Conservation (phyloP, 2,797 vertebrate species). For the Halcyon leucocephala region DNA sequence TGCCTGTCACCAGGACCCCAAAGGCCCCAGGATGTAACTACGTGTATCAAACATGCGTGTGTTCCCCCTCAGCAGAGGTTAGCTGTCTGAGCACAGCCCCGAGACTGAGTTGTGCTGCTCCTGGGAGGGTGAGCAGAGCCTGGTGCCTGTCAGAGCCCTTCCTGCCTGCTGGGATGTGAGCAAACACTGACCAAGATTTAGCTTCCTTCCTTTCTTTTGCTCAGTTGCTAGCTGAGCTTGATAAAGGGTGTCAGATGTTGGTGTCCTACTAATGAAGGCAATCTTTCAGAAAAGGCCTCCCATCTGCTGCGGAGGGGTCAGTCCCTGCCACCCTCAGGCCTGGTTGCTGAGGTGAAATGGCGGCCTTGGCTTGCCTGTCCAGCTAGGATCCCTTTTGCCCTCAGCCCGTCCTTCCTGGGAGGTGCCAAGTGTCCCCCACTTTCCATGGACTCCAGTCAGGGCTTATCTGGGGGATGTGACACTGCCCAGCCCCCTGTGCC, state of each 20-base stretch:
- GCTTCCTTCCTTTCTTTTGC: background rate
- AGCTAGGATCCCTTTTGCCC: background rate
- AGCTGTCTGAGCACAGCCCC: background rate
- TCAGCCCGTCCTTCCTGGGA: background rate
- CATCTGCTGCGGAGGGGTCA: background rate
- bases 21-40: background rate
- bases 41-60: background rate
- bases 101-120: background rate
- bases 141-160: background rate
- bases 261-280: background rate
- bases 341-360: background rate
- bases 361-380: background rate
- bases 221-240: background rate
- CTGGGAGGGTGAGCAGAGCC: background rate
- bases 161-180: background rate
- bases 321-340: background rate
- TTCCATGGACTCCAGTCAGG: background rate
- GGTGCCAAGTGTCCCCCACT: background rate
- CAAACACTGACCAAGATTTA: background rate
- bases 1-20: background rate
- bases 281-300: background rate
- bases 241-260: background rate
- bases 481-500: background rate
- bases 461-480: background rate
- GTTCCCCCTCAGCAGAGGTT: background rate